Base-by-base conservation (phyloP, 2,113 vertebrate genomes). In the Scomber colias region DNA sequence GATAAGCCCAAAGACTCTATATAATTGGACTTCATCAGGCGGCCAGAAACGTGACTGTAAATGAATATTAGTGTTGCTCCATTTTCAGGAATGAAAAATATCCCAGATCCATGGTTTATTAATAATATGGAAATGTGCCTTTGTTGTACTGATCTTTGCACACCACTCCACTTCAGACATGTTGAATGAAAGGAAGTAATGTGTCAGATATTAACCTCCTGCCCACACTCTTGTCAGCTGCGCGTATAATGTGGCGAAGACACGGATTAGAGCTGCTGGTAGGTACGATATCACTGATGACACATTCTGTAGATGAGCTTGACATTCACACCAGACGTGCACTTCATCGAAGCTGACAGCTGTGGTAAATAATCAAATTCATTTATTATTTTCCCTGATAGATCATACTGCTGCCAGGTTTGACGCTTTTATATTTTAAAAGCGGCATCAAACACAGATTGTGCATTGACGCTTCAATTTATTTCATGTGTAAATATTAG, bases 271-370 rank as follows among this genome's bases (percentile, higher is more conserved):
- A 79, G 70, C 68, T 24, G 66, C 66, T 84, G 53, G 66, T 71
- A 30, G 81, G 14, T 61, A 57, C 3, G 11, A 31, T 73, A 2
- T 77, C n/a, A 53, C 63, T 64, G 71, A 84, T 79, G 46, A 69
- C 75, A 72, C 50, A 60, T 64, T 71, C 44, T 64, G 46, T 57
- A 68, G 73, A 85, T 65, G 80, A 85, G 79, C 56, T 73, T 89
- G 90, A 69, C 89, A 90, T 92, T 92, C 91, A 79, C 87, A 83
- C 69, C 64, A 53, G 69, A 85, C 82, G 16, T 81, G 79, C 66
- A 73, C 73, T 68, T 82, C 57, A 72, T 65, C 69, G 53, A 65
- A 24, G 27, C 73, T 56, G 80, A 84, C 85, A 89, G 71, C 81
- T 62, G 77, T 67, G 71, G 78, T 82, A 87, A 89, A 78, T 68